phyloP scores from a whole-genome alignment of 2,888 invertebrate species.

The Dendrolimus houi region DNA sequence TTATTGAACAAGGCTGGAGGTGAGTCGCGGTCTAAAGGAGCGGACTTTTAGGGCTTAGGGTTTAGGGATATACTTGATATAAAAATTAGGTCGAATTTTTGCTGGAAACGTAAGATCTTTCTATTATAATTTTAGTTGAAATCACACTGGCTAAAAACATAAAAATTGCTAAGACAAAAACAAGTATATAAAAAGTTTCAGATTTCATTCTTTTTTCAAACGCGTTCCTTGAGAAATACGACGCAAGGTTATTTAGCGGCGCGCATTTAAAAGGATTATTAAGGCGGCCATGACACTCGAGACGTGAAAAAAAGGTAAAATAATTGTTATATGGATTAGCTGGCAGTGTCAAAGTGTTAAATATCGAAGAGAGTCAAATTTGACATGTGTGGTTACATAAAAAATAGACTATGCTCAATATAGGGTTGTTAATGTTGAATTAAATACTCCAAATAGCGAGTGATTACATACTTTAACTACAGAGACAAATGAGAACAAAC shows the following conservation, averaged over 20 bases:
- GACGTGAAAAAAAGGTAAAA: constrained; percentile 45
- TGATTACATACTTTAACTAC: too few species aligned
- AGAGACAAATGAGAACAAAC: too few species aligned
- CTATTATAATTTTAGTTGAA: too few species aligned
- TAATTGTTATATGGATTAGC: constrained; percentile 67
- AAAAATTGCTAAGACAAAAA: neutral
- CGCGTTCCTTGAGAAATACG: constrained; percentile 51
- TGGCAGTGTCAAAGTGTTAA: constrained; percentile 76
- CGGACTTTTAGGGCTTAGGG: too few species aligned
- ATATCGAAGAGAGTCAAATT: constrained; percentile 73
- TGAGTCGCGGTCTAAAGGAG: too few species aligned
- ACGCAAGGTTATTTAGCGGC: constrained; percentile 51
- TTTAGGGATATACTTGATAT: too few species aligned
- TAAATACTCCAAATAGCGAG: too few species aligned
- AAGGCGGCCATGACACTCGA: constrained; percentile 61
- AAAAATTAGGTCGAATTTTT: too few species aligned
- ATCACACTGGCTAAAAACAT: too few species aligned
- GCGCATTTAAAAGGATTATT: constrained; percentile 72
- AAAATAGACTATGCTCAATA: constrained; percentile 17
- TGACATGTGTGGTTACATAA: constrained; percentile 60
- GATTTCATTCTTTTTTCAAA: constrained; percentile 6
- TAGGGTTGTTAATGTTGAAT: neutral
- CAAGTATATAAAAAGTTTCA: neutral
- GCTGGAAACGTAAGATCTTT: too few species aligned
- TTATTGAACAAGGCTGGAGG: too few species aligned